A percentile compares a stretch with the other conserved stretches of the same genome.
These are phyloP conservation scores for Sphyrna mokarran DNA, from an alignment of 2,113 vertebrate species.

Conservation along the genomic window DNA sequence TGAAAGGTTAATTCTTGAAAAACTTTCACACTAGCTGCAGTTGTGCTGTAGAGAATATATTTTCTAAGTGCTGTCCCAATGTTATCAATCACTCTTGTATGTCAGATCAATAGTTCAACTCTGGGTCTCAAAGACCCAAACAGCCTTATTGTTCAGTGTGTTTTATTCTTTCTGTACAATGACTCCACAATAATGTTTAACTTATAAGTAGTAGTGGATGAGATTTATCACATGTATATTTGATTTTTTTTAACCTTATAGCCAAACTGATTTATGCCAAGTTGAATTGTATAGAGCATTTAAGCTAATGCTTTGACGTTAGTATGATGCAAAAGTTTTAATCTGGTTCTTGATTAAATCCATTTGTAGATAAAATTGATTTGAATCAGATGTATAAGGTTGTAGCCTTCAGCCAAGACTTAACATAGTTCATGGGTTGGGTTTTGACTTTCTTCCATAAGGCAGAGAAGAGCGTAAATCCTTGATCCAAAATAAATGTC, in stretches of 20 bases:
- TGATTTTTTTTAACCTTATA: too few species aligned
- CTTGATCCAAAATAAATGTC: background rate
- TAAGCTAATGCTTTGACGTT: background rate
- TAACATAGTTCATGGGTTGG: background rate
- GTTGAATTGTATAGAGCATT: background rate
- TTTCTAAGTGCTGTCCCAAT: background rate
- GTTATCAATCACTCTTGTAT: background rate
- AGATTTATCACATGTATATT: background rate
- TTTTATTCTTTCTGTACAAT: background rate
- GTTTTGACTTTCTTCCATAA: background rate
- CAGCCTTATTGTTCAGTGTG: background rate
- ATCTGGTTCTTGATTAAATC: background rate
- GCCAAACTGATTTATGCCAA: background rate
- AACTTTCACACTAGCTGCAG: background rate
- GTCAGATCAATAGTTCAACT: background rate
- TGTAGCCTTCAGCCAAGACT: background rate
- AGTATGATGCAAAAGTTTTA: background rate
- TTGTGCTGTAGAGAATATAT: background rate
- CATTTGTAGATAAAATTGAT: slow-evolving; percentile 27
- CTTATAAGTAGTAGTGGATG: background rate
- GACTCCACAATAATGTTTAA: background rate
- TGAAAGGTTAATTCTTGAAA: background rate
- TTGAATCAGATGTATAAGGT: slow-evolving; percentile 3
- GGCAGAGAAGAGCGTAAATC: background rate
- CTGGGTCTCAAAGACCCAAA: background rate